Evolutionary conservation across 2,888 invertebrate genomes (phyloP), one percentile per base, ranked within the genome.

Genomic region (Papilio protenor): DNA sequence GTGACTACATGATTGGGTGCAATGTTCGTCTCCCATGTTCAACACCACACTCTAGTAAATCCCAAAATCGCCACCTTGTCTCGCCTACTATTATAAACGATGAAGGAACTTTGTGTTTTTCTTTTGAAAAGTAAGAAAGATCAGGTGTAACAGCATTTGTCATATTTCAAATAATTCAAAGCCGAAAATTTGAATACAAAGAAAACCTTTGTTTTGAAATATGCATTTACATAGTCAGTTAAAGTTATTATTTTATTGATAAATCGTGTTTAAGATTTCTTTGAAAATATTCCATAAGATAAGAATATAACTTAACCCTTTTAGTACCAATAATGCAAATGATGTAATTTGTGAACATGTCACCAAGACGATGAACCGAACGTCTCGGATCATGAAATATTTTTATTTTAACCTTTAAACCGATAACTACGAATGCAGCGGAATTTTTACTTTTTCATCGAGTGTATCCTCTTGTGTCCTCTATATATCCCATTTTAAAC

Each of bases 271-370:
- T 10, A 66, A 33, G 33, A 66, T 40, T 40, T 66, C 40, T 33
- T n/a, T 40, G 40, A 40, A 66, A 40, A 66, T 33, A 64, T 66
- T 66, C 18, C n/a, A 40, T n/a, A 66, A 40, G 66, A 66, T n/a
- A 66, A 66, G 64, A n/a, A 18, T n/a, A n/a, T 66, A 40, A 66
- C 40, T 40, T 40, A 66, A 66, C 66, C 66, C 66, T 66, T 66
- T 66, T n/a, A 18, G n/a, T 40, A 66, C 6, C 5, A n/a, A 11
- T 66, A 40, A 66, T 40, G 40, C n/a, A 40, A 52, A 71, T 52
- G 27, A 18, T 27, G 71, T 52, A 52, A 71, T 71, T 71, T 71
- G 52, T 71, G 52, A 52, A 71, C 14, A 8, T 52, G 49, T 71
- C 71, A 71, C 10, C 18, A 52, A 71, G 71, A 8, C 71, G 47